phyloP scores from a whole-genome alignment of 2,888 invertebrate species.

The Lasioglossum oenotherae region DNA sequence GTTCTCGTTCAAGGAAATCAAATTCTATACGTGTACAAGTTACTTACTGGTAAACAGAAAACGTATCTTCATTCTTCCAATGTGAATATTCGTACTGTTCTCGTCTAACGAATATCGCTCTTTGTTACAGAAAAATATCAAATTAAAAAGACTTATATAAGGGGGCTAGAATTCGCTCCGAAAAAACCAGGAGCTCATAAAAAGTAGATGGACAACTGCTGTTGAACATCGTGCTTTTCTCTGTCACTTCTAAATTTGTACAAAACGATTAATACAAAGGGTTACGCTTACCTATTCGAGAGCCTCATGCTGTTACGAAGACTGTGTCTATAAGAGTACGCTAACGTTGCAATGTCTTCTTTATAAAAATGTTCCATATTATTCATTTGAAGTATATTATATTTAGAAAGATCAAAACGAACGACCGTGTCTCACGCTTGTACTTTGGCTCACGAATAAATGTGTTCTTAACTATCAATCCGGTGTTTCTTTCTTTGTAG shows the following conservation, averaged over 20 bases:
- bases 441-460: constrained; percentile 35
- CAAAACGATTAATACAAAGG: neutral
- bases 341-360: constrained; percentile 18
- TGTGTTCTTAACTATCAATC: neutral
- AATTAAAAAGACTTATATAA: constrained; percentile 90
- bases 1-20: constrained; percentile 97
- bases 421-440: neutral
- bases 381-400: constrained; percentile 7
- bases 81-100: neutral
- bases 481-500: neutral
- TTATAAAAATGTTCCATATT: neutral
- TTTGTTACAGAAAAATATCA: constrained; percentile 90
- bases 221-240: neutral
- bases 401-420: neutral
- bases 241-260: constrained; percentile 8
- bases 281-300: constrained; percentile 3
- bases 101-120: constrained; percentile 73
- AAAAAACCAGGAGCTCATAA: constrained; percentile 86
- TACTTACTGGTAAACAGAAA: constrained; percentile 84
- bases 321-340: neutral
- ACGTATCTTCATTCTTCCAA: neutral
- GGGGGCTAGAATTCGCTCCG: constrained; percentile 91
- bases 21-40: constrained; percentile 87
- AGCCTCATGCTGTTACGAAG: neutral
- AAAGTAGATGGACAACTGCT: constrained; percentile 33